Evolutionary conservation across 2,888 invertebrate species (phyloP).

Genomic region (Lumbricus terrestris): DNA sequence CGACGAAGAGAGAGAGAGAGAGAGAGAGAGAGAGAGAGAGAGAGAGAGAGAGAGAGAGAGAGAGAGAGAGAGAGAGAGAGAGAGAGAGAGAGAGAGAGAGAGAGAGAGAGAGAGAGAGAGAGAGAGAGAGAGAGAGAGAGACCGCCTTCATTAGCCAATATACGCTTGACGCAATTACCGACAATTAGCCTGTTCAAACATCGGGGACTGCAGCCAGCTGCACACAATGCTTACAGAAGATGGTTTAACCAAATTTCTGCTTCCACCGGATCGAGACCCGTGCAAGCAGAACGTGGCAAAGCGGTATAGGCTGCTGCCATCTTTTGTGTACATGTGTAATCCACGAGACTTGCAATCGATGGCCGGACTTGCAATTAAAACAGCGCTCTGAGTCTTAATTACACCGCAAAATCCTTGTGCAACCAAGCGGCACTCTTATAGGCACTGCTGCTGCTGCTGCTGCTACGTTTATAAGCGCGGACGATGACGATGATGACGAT

Average conservation of each 20-base stretch:
- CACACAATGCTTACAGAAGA: no score
- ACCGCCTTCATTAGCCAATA: not conserved
- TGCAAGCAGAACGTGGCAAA: not conserved
- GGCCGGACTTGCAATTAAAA: conserved; percentile 3
- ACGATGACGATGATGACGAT: no score
- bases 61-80: no score
- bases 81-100: no score
- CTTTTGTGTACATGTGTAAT: not conserved
- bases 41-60: no score
- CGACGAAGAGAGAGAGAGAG: no score
- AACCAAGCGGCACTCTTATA: not conserved
- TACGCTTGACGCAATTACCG: not conserved
- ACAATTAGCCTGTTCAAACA: not conserved
- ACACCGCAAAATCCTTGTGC: not conserved
- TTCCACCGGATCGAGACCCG: no score
- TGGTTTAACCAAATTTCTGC: no score
- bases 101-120: no score
- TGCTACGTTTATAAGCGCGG: not conserved
- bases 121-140: no score
- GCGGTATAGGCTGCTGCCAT: not conserved
- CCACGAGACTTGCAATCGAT: not conserved
- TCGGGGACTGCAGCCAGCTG: no score
- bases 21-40: no score
- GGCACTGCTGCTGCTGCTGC: not conserved
- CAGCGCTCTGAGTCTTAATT: not conserved